Base-by-base conservation (phyloP, 2,797 vertebrate genomes). In the Onychomys arenicola region DNA sequence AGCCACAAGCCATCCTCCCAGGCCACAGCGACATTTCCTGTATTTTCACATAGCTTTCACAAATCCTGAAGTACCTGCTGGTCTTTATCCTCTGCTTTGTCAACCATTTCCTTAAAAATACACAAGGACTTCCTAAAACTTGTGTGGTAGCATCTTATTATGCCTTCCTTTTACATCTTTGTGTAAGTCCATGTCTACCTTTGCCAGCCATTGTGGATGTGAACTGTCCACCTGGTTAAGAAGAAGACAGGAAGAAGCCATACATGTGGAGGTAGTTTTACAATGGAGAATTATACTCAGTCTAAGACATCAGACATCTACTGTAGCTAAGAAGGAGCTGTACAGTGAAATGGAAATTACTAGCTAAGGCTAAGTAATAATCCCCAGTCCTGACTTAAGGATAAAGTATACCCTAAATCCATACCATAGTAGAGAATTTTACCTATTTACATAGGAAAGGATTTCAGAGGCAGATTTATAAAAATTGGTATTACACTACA, bases 391-490 rank as follows among this genome's bases (percentile, higher is more conserved):
- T 63, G n/a, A 13, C 17, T 87, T 81, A 59, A 87, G 69, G 73
- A 84, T 95, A 55, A 94, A 86, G 37, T 78, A 21, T 85, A 69
- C 2, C 40, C 46, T 49, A 85, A 61, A 16, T 90, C 6, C 40
- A 89, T n/a, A 63, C 1, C 55, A 6, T 17, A 43, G 67, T 52
- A 90, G 61, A 81, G 65, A 43, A 65, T 86, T 14, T 96, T 92
- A 65, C 11, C 19, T 86, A 59, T 71, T 61, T 65, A 88, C 46
- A 91, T 80, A 90, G 43, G 55, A 95, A 96, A 92, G 16, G 46
- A 67, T 93, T 75, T 90, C 91, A 96, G 89, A 95, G 67, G 71
- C 25, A 90, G 19, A 73, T 92, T 88, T 81, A 55, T 43, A 93
- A 91, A 90, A 92, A 88, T 13, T 89, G 46, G 0, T 67, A 59